Evolutionary conservation across 2,113 vertebrate genomes (phyloP).

Genomic region (Paratilapia polleni): DNA sequence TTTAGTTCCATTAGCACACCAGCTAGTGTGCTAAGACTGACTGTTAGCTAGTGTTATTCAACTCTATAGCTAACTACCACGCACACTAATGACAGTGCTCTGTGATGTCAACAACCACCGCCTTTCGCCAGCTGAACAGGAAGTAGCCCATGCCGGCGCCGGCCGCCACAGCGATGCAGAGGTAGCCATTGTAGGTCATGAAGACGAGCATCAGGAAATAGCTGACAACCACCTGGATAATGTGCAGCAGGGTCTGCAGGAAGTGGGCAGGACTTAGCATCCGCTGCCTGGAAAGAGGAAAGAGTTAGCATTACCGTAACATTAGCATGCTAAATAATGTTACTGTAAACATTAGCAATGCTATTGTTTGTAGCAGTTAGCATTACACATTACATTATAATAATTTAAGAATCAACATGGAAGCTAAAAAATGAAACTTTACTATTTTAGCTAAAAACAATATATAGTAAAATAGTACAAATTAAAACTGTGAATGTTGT

Average conservation of each 20-base stretch:
- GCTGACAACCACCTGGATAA: constrained; percentile 95
- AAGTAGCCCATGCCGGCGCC: constrained; percentile 95
- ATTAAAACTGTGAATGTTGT: too few relatives aligned
- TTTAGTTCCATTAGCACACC: background rate
- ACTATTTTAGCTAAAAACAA: too few relatives aligned
- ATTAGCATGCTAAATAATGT: background rate
- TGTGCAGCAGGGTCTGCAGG: constrained; percentile 90
- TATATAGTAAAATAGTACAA: too few relatives aligned
- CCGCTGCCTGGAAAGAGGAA: constrained; percentile 84
- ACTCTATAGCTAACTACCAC: background rate
- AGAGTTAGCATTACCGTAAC: background rate
- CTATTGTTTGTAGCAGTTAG: background rate
- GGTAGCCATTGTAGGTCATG: constrained; percentile 98
- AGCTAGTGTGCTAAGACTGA: background rate
- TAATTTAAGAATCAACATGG: too few relatives aligned
- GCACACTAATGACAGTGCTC: constrained; percentile 92
- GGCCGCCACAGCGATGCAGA: constrained; percentile 91
- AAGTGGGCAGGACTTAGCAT: constrained; percentile 94
- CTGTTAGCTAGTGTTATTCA: background rate
- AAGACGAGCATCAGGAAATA: constrained; percentile 99
- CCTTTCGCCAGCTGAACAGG: constrained; percentile 98
- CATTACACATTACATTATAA: too few relatives aligned
- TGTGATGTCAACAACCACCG: constrained; percentile 97
- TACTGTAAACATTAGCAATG: background rate
- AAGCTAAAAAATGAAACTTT: too few relatives aligned